Conservation (phyloP, 2,888 invertebrate species). For the Melanophora roralis region DNA sequence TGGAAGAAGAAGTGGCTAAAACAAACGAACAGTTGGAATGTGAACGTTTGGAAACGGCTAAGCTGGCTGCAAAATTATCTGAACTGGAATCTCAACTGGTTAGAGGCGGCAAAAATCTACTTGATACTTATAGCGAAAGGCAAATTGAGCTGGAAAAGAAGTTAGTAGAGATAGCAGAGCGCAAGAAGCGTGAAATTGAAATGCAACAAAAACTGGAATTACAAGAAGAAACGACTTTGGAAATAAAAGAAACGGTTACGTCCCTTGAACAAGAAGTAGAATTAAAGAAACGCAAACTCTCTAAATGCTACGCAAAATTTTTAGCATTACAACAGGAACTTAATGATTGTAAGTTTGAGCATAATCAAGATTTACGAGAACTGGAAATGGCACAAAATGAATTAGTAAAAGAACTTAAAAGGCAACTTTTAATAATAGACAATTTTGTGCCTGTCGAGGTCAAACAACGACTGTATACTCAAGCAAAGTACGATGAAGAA, state of each 20-base stretch:
- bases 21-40: constrained; percentile 79
- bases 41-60: constrained; percentile 85
- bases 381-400: constrained; percentile 94
- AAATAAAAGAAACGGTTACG: constrained; percentile 92
- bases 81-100: constrained; percentile 96
- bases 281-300: constrained; percentile 93
- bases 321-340: constrained; percentile 85
- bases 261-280: constrained; percentile 98
- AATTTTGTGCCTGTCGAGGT: constrained; percentile 93
- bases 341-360: constrained; percentile 89
- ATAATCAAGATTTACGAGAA: constrained; percentile 93
- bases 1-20: constrained; percentile 73
- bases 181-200: constrained; percentile 84
- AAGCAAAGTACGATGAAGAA: constrained; percentile 89
- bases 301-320: constrained; percentile 92
- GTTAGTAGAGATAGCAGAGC: constrained; percentile 91
- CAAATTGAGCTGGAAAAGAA: constrained; percentile 92
- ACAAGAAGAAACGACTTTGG: constrained; percentile 94
- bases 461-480: constrained; percentile 84
- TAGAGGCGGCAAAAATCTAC: constrained; percentile 94
- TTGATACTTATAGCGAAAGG: constrained; percentile 96
- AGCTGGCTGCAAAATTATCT: constrained; percentile 86
- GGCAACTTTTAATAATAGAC: constrained; percentile 91
- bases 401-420: constrained; percentile 91
- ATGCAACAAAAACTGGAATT: constrained; percentile 95